These are phyloP conservation scores for Aphelocoma californica DNA, from an alignment of 2,797 vertebrate species.

Conservation along the genomic window DNA sequence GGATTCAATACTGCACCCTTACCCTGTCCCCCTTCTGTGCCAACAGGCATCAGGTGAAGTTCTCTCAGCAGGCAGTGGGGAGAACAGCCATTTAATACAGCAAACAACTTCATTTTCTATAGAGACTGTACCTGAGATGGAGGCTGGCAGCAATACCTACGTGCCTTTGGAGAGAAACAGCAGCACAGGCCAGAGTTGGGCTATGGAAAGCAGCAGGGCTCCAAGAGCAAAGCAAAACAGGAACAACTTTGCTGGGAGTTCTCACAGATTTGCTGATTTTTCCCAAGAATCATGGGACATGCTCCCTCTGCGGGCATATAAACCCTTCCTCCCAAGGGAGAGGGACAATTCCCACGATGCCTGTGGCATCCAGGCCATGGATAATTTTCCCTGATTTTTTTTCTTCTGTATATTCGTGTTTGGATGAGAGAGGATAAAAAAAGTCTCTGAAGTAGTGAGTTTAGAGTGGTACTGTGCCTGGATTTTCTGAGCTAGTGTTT, in stretches of 20 bases:
- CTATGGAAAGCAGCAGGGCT: background rate
- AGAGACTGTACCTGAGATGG: background rate
- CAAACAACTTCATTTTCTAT: background rate
- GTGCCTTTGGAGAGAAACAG: background rate
- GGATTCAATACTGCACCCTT: background rate
- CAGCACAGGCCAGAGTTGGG: background rate
- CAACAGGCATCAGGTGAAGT: background rate
- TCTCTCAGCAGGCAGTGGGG: background rate
- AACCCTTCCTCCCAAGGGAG: background rate
- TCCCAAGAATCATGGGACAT: background rate
- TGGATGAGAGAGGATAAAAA: slow-evolving; percentile 20
- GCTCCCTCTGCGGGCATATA: background rate
- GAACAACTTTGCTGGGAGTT: background rate
- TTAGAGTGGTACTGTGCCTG: slow-evolving; percentile 12
- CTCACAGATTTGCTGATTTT: background rate
- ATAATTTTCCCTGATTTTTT: slow-evolving; percentile 12
- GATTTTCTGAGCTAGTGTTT: slow-evolving; percentile 22
- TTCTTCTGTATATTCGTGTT: background rate
- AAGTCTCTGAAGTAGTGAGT: slow-evolving; percentile 39
- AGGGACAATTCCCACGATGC: background rate
- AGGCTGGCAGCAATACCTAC: background rate
- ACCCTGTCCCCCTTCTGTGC: background rate
- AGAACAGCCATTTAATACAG: background rate
- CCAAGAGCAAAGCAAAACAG: background rate
- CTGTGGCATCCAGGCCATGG: background rate